phyloP scores from a whole-genome alignment of 2,113 vertebrate genomes.

The Sigmodon hispidus region DNA sequence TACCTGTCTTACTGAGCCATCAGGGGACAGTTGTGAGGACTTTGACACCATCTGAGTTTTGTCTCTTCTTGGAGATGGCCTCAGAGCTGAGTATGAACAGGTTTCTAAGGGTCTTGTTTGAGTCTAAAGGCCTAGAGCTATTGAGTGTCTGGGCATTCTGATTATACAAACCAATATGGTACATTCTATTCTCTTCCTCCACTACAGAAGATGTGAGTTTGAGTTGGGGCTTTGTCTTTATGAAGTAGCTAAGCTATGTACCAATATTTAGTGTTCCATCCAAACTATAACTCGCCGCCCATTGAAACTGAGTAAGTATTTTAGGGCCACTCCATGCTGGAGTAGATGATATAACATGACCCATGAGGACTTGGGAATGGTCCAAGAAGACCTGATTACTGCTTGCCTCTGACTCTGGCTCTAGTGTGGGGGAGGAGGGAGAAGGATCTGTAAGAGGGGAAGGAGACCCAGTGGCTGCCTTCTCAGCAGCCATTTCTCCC shows the following conservation, averaged over 20 bases:
- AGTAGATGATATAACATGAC: not conserved
- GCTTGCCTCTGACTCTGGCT: not conserved
- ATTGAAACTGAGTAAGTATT: constrained; percentile 31
- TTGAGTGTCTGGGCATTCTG: not conserved
- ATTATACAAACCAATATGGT: not conserved
- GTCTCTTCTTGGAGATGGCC: not conserved
- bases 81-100: not conserved
- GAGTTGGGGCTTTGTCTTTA: not conserved
- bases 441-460: not conserved
- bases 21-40: not conserved
- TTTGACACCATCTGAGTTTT: not conserved
- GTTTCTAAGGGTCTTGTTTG: not conserved
- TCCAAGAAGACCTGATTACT: not conserved
- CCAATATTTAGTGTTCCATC: constrained; percentile 19
- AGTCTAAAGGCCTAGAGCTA: not conserved
- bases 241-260: not conserved
- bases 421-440: not conserved
- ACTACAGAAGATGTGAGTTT: not conserved
- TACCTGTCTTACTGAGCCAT: not conserved
- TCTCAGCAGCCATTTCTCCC: not conserved
- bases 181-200: not conserved
- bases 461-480: not conserved
- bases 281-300: constrained; percentile 18
- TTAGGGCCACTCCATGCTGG: not conserved
- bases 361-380: not conserved